Base-by-base conservation (phyloP, 1,140 invertebrate genomes). In the Pantala flavescens region DNA sequence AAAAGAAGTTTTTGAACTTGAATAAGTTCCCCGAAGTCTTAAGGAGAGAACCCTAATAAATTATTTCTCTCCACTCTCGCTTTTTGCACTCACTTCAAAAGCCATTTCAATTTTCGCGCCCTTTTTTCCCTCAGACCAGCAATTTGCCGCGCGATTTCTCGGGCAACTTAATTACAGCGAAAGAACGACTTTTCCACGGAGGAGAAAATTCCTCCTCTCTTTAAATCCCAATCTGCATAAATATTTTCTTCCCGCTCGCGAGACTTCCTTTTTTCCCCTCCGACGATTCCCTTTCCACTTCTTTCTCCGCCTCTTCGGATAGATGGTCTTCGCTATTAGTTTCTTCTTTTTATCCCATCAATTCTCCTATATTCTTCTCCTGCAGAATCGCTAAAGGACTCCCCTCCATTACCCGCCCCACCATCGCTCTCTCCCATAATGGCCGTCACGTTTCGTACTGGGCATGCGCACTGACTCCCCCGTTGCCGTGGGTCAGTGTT, bases 81-180 rank as follows among this genome's bases (percentile, higher is more conserved):
- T 63, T 63, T 63, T 63, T 63, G 49, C 49, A 63, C 49, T 63
- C 49, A 63, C 49, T 63, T 63, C 49, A 63, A 63, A 63, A 63
- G 49, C 49, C 49, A 63, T 63, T 63, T 63, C 49, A 63, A 63
- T 63, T 63, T 63, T 63, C 49, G 49, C 49, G 49, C 49, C 49
- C 49, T 63, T 63, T 63, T 63, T 63, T 21, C 16, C 49, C 49
- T 63, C 49, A 16, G 49, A 63, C 49, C n/a, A 63, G 49, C 49
- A 63, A 63, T 63, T 63, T 63, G 49, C 49, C 49, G 49, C 49
- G 49, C 49, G 49, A 63, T 63, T 63, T 63, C 49, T 63, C 49
- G 49, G n/a, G 49, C 49, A 63, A 63, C 49, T 63, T 63, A 63
- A 63, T 63, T 63, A 63, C 49, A 63, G n/a, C 49, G 49, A 63